Evolutionary conservation across 2,888 invertebrate species (phyloP), one percentile per base, ranked within the genome.

Genomic region (Pteria penguin): DNA sequence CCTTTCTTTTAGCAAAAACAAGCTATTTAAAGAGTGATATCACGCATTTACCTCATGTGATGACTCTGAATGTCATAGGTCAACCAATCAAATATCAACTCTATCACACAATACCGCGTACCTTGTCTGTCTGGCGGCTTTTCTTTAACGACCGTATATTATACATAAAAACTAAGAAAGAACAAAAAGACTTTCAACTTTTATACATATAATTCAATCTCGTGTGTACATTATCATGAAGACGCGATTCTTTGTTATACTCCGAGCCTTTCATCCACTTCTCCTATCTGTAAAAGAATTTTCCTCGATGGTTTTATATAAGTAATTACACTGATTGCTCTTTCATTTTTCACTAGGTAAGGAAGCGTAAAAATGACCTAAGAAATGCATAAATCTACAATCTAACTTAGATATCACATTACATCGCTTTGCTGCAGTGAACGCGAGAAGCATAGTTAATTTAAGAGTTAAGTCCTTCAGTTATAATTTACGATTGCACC

Each of bases 341-440:
- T 36, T 11, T 14, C 45, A 36, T 36, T 36, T 14, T 36, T 36
- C 5, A 14, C 5, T 14, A 36, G 14, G 5, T 5, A 11, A 36
- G 45, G 45, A 11, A 36, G 45, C 5, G 14, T 36, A 36, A 36
- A 36, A 36, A 36, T 36, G 5, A 36, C 8, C 5, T 36, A 11
- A 29, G n/a, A 45, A 45, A 11, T 36, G 27, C 66, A 66, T 66
- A 29, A 66, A 66, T 24, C 66, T 36, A 2, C 52, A 26, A 54
- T 66, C 66, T 8, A 66, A n/a, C 18, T n/a, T 24, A 29, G 66
- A 4, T 27, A 66, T 54, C 18, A 54, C 66, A 5, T 14, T 14
- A 36, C 45, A 36, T 36, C 45, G 45, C 45, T 36, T 36, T 11
- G 45, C 45, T 11, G 45, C 45, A 36, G 45, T 36, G 5, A 36